Base-by-base conservation (phyloP, 1,140 invertebrate species). In the Parapsyche elsis region DNA sequence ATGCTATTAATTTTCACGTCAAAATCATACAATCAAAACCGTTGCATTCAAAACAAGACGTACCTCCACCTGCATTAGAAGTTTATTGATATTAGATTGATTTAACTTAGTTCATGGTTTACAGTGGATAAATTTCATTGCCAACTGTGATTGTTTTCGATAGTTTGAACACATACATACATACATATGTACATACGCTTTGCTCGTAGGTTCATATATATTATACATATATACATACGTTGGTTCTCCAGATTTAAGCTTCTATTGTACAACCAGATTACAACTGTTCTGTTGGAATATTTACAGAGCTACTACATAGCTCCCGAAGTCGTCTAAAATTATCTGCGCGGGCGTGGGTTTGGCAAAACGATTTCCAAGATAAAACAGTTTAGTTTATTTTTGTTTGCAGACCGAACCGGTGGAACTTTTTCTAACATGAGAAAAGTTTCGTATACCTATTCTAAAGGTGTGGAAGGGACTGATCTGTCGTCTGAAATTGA, bases 361-460 rank as follows among this genome's bases (percentile, higher is more conserved):
- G 57, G 57, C 59, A 77, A 77, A 77, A 77, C 75, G 75, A 77
- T 77, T 77, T 77, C 59, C 75, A 77, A 77, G 75, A 77, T 77
- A 77, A 77, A 77, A 77, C 75, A 75, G 75, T 77, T 77, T 77
- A 64, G 75, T 64, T 77, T 77, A 77, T 77, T 77, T 77, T 77
- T 64, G 75, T 64, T 64, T 67, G 75, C 75, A 77, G 75, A 77
- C 75, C 57, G 75, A 64, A 24, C 75, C 44, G 75, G 21, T 77
- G 57, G 75, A 64, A 14, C 24, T 14, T n/a, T n/a, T 49, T 57
- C 19, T 57, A 16, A 57, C 10, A 57, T 38, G 30, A 38, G 30
- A 38, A 38, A 38, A 38, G 30, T 38, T 38, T 38, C 30, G 30
- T 4, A 38, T 38, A 38, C n/a, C n/a, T n/a, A n/a, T 38, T 7